phyloP scores from a whole-genome alignment of 2,113 vertebrate genomes.

The Bos indicus region DNA sequence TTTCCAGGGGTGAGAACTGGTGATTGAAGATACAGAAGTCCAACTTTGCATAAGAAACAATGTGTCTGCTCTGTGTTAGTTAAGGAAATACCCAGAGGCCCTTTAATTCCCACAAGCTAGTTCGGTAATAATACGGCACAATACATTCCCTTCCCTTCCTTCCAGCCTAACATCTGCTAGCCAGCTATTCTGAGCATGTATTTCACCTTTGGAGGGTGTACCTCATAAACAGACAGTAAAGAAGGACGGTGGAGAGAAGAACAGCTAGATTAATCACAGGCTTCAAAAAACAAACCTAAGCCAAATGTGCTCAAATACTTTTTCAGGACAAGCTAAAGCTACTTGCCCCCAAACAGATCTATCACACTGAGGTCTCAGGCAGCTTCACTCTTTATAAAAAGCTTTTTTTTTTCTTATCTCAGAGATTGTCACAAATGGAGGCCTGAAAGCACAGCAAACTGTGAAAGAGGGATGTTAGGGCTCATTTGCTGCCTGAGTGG shows the following conservation, averaged over 20 bases:
- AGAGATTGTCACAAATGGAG: constrained; percentile 28
- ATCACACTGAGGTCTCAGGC: constrained; percentile 18
- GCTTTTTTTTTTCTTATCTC: constrained; percentile 30
- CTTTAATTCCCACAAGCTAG: constrained; percentile 42
- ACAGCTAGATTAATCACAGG: constrained; percentile 52
- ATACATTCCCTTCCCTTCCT: neutral
- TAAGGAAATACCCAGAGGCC: constrained; percentile 41
- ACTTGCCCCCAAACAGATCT: constrained; percentile 31
- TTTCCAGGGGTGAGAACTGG: constrained; percentile 21
- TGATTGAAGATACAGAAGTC: constrained; percentile 64
- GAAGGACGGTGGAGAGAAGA: constrained; percentile 22
- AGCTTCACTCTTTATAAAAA: constrained; percentile 41
- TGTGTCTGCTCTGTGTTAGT: constrained; percentile 46
- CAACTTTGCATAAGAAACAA: constrained; percentile 61
- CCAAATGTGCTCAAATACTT: constrained; percentile 54
- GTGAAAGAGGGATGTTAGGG: constrained; percentile 13
- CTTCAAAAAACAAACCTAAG: constrained; percentile 48
- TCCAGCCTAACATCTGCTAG: constrained; percentile 33
- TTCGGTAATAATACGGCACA: constrained; percentile 29
- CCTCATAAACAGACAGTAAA: constrained; percentile 59
- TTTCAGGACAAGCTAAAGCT: constrained; percentile 47
- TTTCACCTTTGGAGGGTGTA: constrained; percentile 55
- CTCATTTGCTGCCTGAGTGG: constrained; percentile 26
- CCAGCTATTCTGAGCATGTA: constrained; percentile 53
- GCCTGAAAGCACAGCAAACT: constrained; percentile 3